These are phyloP conservation scores for Oligia fasciuncula DNA, from an alignment of 2,888 invertebrate species.

Conservation along the genomic window DNA sequence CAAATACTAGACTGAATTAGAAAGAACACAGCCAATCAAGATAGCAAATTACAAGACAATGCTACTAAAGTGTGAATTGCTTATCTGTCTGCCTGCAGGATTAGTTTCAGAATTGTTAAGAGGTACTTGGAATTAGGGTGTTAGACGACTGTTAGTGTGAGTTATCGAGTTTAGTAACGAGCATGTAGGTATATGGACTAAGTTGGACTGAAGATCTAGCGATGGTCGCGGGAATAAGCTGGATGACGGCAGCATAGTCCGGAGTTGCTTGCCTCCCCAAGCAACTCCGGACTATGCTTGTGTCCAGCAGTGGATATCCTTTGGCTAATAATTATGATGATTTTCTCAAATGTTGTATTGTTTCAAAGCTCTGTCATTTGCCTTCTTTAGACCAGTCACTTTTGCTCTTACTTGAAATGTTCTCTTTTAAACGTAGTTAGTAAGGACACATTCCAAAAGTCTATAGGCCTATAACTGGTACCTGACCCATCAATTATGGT, in stretches of 20 bases:
- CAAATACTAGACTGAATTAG: constrained; percentile 44
- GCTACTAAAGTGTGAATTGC: constrained; percentile 55
- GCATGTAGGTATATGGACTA: background rate
- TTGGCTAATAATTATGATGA: background rate
- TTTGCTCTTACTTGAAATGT: background rate
- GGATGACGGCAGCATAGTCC: too few relatives aligned
- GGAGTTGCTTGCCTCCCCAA: background rate
- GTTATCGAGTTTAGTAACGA: background rate
- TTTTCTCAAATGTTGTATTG: background rate
- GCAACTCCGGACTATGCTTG: too few relatives aligned
- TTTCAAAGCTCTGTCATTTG: background rate
- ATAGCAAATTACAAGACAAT: constrained; percentile 58
- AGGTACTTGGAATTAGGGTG: constrained; percentile 19
- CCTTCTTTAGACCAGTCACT: too few relatives aligned
- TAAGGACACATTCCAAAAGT: background rate
- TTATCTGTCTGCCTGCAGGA: constrained; percentile 34
- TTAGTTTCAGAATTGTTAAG: constrained; percentile 37
- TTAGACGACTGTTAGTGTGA: background rate
- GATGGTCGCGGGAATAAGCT: background rate
- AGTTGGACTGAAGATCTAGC: too few relatives aligned
- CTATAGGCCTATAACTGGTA: background rate
- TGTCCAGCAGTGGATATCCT: too few relatives aligned
- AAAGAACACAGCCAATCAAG: constrained; percentile 47
- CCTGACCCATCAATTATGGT: background rate
- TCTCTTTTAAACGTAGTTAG: background rate